phyloP scores from a whole-genome alignment of 2,797 vertebrate species.

The Myotis planiceps region DNA sequence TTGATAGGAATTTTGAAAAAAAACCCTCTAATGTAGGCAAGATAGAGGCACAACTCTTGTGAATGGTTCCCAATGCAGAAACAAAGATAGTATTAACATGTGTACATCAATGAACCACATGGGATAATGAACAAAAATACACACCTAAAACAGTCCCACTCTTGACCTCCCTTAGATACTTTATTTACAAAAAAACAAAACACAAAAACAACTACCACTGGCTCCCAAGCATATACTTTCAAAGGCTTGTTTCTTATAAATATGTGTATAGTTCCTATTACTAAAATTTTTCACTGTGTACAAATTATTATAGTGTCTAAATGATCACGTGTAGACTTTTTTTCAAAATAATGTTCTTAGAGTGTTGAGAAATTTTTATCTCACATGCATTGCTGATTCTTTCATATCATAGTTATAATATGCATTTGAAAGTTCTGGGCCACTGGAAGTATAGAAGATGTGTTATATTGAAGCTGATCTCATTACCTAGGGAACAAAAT shows the following conservation, averaged over 20 bases:
- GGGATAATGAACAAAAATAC: not conserved
- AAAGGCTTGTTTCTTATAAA: not conserved
- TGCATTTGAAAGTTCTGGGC: not conserved
- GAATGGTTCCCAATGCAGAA: not conserved
- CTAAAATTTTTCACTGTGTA: not conserved
- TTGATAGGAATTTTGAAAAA: not conserved
- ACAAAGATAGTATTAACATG: not conserved
- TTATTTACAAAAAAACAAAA: not conserved
- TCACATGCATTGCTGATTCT: not conserved
- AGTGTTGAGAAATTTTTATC: not conserved
- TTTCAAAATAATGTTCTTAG: not conserved
- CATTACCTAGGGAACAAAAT: conserved; percentile 18
- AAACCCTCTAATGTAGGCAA: not conserved
- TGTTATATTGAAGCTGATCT: not conserved
- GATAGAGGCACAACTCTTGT: not conserved
- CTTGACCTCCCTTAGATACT: not conserved
- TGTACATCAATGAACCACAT: not conserved
- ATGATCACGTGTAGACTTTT: not conserved
- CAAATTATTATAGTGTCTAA: not conserved
- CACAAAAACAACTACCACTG: not conserved
- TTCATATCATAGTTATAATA: not conserved
- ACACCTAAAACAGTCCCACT: not conserved
- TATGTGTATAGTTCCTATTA: not conserved
- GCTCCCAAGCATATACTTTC: not conserved
- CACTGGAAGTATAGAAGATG: not conserved